These are phyloP conservation scores for Empis stercorea DNA, from an alignment of 2,888 invertebrate species.

Conservation along the genomic window DNA sequence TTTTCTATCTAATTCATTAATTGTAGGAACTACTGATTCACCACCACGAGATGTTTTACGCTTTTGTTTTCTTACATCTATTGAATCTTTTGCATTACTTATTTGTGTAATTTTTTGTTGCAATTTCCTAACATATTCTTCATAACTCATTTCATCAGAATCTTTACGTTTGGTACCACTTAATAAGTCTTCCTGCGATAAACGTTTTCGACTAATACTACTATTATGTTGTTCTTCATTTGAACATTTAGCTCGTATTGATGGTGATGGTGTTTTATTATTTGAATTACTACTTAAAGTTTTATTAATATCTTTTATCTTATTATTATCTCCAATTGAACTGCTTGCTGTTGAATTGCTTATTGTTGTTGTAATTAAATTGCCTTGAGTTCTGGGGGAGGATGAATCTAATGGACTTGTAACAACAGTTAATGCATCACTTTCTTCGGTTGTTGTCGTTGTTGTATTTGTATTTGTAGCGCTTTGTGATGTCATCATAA, in stretches of 20 bases:
- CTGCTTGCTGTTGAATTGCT: slow-evolving; percentile 5
- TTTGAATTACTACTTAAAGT: slow-evolving; percentile 30
- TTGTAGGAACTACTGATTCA: too few species aligned
- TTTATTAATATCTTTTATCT: neutral
- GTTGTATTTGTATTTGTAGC: slow-evolving; percentile 14
- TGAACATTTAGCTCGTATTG: neutral
- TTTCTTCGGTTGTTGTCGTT: slow-evolving; percentile 47
- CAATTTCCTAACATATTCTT: slow-evolving; percentile 51
- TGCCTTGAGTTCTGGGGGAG: slow-evolving; percentile 23
- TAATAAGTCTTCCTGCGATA: slow-evolving; percentile 18
- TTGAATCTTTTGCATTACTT: slow-evolving; percentile 53
- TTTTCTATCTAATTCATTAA: too few species aligned
- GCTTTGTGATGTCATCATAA: slow-evolving; percentile 39
- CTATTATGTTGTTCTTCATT: slow-evolving; percentile 14
- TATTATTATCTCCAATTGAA: slow-evolving; percentile 18
- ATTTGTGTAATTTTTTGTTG: slow-evolving; percentile 57
- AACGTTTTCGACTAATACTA: slow-evolving; percentile 16
- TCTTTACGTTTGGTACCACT: slow-evolving; percentile 20
- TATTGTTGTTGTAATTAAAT: slow-evolving; percentile 16
- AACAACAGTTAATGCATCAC: slow-evolving; percentile 42
- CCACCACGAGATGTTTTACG: slow-evolving; percentile 38
- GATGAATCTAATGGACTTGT: slow-evolving; percentile 39
- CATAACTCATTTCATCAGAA: slow-evolving; percentile 37
- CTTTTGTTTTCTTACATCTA: slow-evolving; percentile 45
- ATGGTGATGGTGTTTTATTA: slow-evolving; percentile 12